phyloP scores from a whole-genome alignment of 2,888 invertebrate species.

The Tetranychus truncatus region DNA sequence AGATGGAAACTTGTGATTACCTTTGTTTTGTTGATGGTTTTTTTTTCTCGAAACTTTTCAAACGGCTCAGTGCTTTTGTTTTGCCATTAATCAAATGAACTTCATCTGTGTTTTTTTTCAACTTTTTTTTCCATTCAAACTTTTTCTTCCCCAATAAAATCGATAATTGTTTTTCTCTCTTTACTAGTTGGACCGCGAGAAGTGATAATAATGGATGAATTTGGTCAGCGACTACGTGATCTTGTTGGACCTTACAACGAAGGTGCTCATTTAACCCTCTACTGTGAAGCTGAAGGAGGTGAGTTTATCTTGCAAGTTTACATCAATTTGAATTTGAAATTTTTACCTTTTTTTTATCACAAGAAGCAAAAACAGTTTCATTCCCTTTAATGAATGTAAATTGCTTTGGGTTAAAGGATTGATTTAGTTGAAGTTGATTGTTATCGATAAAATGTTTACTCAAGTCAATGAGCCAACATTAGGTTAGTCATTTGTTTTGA shows the following conservation, averaged over 20 bases:
- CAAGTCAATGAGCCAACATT: too few relatives aligned
- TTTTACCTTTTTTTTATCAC: too few relatives aligned
- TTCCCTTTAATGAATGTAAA: too few relatives aligned
- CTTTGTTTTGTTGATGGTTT: too few relatives aligned
- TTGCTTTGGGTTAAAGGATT: too few relatives aligned
- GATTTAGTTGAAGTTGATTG: slow-evolving; percentile 1
- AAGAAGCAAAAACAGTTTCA: too few relatives aligned
- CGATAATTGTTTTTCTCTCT: slow-evolving; percentile 12
- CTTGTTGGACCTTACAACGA: slow-evolving; percentile 27
- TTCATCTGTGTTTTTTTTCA: neutral
- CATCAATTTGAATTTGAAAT: neutral
- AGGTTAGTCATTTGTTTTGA: too few relatives aligned
- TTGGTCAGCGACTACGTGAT: slow-evolving; percentile 25
- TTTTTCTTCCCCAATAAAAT: neutral
- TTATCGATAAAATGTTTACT: neutral
- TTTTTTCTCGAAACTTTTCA: too few relatives aligned
- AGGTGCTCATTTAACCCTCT: slow-evolving; percentile 25
- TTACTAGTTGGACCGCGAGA: slow-evolving; percentile 25
- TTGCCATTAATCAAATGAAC: too few relatives aligned
- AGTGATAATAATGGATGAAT: slow-evolving; percentile 27
- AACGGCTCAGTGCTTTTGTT: too few relatives aligned
- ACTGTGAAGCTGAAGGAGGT: slow-evolving; percentile 24
- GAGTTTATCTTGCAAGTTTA: neutral
- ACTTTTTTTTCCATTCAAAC: neutral
- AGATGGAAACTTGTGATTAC: too few relatives aligned